Evolutionary conservation across 2,797 vertebrate genomes (phyloP).

Genomic region (Lindbergichthys nudifrons): DNA sequence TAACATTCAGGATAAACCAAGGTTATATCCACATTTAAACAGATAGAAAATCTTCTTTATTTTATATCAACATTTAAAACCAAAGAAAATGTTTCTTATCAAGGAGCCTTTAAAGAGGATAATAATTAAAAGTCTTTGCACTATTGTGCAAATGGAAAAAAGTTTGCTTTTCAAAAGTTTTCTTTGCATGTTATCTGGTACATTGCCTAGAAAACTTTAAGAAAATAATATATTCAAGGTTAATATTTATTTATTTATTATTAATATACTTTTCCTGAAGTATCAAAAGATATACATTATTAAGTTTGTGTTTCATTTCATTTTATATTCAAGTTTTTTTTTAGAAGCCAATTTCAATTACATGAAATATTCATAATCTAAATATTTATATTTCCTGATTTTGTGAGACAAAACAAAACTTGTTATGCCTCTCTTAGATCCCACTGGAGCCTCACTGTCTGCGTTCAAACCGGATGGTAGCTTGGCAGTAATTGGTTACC

Average conservation of each 20-base stretch:
- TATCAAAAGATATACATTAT: not conserved
- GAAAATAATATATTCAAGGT: not conserved
- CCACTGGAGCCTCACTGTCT: slow-evolving; percentile 39
- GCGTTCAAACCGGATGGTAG: slow-evolving; percentile 16
- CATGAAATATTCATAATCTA: slow-evolving; percentile 47
- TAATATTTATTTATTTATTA: not conserved
- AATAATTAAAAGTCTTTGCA: slow-evolving; percentile 4
- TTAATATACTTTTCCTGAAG: not conserved
- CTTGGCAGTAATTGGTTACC: slow-evolving; percentile 36
- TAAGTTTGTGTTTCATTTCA: slow-evolving; percentile 24
- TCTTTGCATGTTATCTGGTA: not conserved
- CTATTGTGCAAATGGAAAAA: not conserved
- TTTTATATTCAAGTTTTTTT: slow-evolving; percentile 41
- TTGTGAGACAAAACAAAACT: slow-evolving; percentile 40
- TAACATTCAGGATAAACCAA: slow-evolving; percentile 13
- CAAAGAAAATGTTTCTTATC: slow-evolving; percentile 11
- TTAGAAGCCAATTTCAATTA: slow-evolving; percentile 33
- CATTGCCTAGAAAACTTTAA: not conserved
- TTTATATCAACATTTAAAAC: not conserved
- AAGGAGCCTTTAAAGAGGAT: not conserved
- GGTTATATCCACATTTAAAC: not conserved
- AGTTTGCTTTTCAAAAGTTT: slow-evolving; percentile 1
- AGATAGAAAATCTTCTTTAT: slow-evolving; percentile 1
- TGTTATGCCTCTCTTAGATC: slow-evolving; percentile 28
- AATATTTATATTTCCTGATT: slow-evolving; percentile 53